Evolutionary conservation across 2,113 vertebrate species (phyloP), one percentile per base, ranked within the genome.

Genomic region (Ceyx margarethae): DNA sequence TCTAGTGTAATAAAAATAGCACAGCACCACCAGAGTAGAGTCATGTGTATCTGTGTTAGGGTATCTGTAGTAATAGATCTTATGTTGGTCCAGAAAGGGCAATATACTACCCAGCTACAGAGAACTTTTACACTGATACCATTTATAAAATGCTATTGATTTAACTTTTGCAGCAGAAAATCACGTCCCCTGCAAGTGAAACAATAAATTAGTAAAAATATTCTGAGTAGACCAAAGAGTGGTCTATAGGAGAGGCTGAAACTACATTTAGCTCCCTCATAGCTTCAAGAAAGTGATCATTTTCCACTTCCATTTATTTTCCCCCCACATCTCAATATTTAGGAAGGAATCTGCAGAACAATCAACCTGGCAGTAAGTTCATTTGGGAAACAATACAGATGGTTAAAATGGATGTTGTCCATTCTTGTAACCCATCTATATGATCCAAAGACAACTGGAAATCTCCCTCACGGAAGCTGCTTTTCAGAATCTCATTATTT

Each of bases 71-170:
- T 93, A 85, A 90, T 68, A 90, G 60, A 71, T 83, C 68, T 89
- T 87, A 9, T 29, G n/a, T 89, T 37, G 87, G 37, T 83, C 60
- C 57, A 83, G 82, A 90, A 94, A 89, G 72, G 48, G 18, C 75
- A 90, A 81, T 87, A 83, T 71, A 83, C 46, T 58, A 88, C 57
- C 57, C 67, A 89, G 76, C 29, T 87, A 58, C 40, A 45, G 80
- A 94, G 67, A 91, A 92, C 85, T 91, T 94, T 76, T 91, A 85
- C 71, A 87, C 78, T 71, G 56, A 80, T 51, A 82, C 64, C 73
- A 56, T 87, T 91, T 95, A 89, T 89, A 91, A 94, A 91, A 87
- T 26, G 18, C 17, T 92, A 94, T 95, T 82, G 87, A 94, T 96
- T 94, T 91, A 73, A 73, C 87, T 82, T 50, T 26, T 94, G 45